Percentiles rank a stretch among this genome's conserved stretches.
Evolutionary conservation across 2,888 invertebrate species (phyloP).

Genomic region (Ceraclea dissimilis): DNA sequence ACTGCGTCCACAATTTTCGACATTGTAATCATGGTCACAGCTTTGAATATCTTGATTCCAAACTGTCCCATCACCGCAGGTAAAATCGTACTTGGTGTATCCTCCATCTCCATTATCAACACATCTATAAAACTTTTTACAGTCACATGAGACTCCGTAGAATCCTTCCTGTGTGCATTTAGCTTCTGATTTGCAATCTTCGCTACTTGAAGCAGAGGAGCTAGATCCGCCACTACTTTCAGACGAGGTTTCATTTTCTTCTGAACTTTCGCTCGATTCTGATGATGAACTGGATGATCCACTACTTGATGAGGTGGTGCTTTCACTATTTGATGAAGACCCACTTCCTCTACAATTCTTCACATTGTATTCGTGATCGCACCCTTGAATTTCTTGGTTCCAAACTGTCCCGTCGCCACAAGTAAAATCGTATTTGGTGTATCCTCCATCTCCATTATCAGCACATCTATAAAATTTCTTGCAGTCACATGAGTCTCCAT

Average conservation of each 20-base stretch:
- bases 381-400: constrained; percentile 49
- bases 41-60: constrained; percentile 50
- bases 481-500: constrained; percentile 40
- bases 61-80: constrained; percentile 51
- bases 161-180: constrained; percentile 42
- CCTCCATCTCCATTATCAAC: constrained; percentile 41
- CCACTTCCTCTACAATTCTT: constrained; percentile 30
- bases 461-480: constrained; percentile 47
- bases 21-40: constrained; percentile 48
- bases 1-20: constrained; percentile 31
- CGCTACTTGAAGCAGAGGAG: constrained; percentile 10
- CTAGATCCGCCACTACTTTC: constrained; percentile 16
- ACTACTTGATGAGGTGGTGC: not conserved
- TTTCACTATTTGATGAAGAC: constrained; percentile 1
- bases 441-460: constrained; percentile 39
- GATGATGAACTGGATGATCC: constrained; percentile 36
- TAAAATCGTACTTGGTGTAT: constrained; percentile 46
- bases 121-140: constrained; percentile 46
- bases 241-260: constrained; percentile 6
- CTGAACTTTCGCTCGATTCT: constrained; percentile 48
- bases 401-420: constrained; percentile 54
- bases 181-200: constrained; percentile 28
- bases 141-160: constrained; percentile 40
- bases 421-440: constrained; percentile 46
- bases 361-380: constrained; percentile 47